These are phyloP conservation scores for Gastracanthus pulcherrimus DNA, from an alignment of 2,888 invertebrate species.

Conservation along the genomic window DNA sequence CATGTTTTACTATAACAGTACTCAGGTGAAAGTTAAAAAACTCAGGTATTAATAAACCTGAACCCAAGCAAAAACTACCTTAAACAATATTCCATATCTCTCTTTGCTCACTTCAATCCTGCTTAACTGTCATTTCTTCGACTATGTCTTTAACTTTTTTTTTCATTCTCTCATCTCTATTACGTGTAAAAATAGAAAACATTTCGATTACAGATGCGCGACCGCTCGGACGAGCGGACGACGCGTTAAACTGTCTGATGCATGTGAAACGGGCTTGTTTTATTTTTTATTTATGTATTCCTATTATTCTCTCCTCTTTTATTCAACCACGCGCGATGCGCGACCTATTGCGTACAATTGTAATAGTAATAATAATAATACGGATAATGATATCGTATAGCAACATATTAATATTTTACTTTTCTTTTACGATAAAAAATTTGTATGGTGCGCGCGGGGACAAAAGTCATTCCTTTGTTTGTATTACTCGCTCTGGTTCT, in stretches of 20 bases:
- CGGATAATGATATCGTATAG: constrained; percentile 44
- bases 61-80: constrained; percentile 44
- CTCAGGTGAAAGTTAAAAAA: no score
- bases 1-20: neutral
- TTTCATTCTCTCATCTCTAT: constrained; percentile 56
- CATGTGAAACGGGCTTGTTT: constrained; percentile 50
- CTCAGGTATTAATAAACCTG: no score
- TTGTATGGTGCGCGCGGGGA: neutral
- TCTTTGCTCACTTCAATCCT: constrained; percentile 1
- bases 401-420: constrained; percentile 42
- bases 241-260: constrained; percentile 53
- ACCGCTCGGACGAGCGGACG: constrained; percentile 52
- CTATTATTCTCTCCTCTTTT: neutral
- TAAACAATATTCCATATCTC: constrained; percentile 9
- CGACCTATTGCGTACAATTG: constrained; percentile 38
- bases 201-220: constrained; percentile 73
- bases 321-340: constrained; percentile 30
- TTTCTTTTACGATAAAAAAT: constrained; percentile 31
- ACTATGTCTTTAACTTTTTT: constrained; percentile 33
- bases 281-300: neutral
- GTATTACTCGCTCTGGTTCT: neutral
- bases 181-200: constrained; percentile 76
- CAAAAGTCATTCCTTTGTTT: neutral
- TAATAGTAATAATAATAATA: constrained; percentile 41
- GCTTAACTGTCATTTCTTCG: constrained; percentile 29